Percentiles rank a stretch among this genome's conserved stretches.
Conservation (phyloP, 35 echinoderm and acorn worm genomes). For the Apostichopus californicus region DNA sequence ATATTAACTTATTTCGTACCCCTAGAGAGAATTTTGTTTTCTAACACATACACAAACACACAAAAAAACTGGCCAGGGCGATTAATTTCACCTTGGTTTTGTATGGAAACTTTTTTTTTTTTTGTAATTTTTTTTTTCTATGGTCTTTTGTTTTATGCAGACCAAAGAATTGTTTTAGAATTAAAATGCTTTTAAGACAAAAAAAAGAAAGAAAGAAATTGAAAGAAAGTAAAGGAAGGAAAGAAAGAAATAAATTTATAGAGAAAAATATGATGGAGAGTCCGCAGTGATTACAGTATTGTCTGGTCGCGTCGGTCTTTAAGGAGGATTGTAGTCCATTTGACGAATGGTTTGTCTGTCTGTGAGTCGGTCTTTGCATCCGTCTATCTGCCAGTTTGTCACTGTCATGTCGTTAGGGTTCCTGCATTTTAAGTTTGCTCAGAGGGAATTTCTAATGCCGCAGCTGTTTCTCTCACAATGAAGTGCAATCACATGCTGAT, state of each 20-base stretch:
- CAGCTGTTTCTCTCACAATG: neutral
- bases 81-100: constrained; percentile 30
- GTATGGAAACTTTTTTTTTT: constrained; percentile 42
- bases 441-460: too few relatives aligned
- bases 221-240: neutral
- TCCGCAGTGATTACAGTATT: constrained; percentile 23
- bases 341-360: neutral
- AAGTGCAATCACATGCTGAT: neutral
- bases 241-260: neutral
- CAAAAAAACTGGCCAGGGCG: neutral
- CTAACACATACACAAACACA: neutral
- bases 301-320: neutral
- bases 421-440: neutral
- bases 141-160: constrained; percentile 50
- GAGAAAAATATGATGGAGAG: constrained; percentile 4
- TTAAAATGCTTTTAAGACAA: constrained; percentile 10
- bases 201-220: constrained; percentile 11
- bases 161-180: constrained; percentile 51
- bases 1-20: constrained; percentile 50
- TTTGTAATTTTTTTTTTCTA: neutral
- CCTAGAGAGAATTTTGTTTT: neutral
- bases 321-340: neutral
- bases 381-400: neutral
- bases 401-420: neutral
- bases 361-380: neutral